Evolutionary conservation across 2,888 invertebrate species (phyloP), one percentile per base, ranked within the genome.

Genomic region (Drosophila prolongata): DNA sequence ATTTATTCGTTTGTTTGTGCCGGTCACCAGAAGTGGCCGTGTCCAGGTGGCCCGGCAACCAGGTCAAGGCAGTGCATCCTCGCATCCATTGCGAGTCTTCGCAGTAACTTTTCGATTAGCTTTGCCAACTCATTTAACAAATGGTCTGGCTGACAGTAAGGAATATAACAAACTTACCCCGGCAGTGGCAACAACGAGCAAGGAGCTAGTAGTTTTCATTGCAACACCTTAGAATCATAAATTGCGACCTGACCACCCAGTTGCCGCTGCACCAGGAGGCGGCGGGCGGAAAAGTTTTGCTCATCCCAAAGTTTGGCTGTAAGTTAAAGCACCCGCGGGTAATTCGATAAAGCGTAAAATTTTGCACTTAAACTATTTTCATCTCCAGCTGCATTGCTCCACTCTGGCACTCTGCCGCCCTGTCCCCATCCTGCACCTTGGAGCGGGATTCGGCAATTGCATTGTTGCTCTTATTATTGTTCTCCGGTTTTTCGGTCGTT

Each of bases 281-380:
- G 4, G 54, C 43, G 53, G 30, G 56, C 34, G 38, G 38, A 65
- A 69, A 85, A 82, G 66, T 87, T 83, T 81, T 76, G 65, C 56
- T 43, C 74, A 52, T 38, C 40, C 50, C 40, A 82, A 86, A 81
- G 58, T 85, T 84, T 40, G 61, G 49, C 69, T 74, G 79, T 79
- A 85, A 85, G 85, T 86, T 86, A 86, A 86, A 86, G 86, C 81
- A 83, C 90, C 90, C 90, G 87, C 87, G 90, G 90, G 90, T 90
- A 90, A 90, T 90, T 90, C 90, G 90, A 90, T 90, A 90, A 90
- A 90, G 89, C 90, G 90, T 90, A 90, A 89, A 88, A 90, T 90
- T 90, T 88, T 90, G 82, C 90, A 89, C 90, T 90, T 87, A 85
- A 90, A 85, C 88, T 89, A 87, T 86, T 89, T 87, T 87, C 84